Evolutionary conservation across 2,888 invertebrate genomes (phyloP), one percentile per base, ranked within the genome.

Genomic region (Neoitamus cyanurus): DNA sequence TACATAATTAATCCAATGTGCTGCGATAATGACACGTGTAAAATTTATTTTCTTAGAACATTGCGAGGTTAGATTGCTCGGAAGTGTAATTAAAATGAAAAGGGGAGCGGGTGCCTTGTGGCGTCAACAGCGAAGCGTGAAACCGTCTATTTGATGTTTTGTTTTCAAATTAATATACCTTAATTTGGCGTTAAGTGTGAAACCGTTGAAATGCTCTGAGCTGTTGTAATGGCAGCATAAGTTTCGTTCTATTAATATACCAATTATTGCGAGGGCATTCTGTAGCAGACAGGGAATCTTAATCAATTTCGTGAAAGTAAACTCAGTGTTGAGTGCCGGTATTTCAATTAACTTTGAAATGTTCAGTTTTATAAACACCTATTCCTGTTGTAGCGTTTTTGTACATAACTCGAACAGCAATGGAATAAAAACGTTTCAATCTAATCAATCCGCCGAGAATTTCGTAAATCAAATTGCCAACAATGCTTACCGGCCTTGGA

Each of bases 1-100:
- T n/a, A n/a, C n/a, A n/a, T 73, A 36, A 73, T 73, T 73, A 73
- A 36, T 34, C 36, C 73, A 73, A 37, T 73, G 15, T 36, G 34
- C 3, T 36, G 20, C 36, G 36, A 73, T 36, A 73, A 73, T 37
- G 37, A 73, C 11, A 73, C 9, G 20, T 73, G 34, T 73, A 36
- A 73, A 73, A 73, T 73, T 73, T 73, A 31, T 36, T 73, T n/a
- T 20, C 70, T 70, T 20, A 7, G 20, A 36, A 28, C 4, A 28
- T 69, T 69, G 15, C 30, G 69, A 73, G 20, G 11, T 73, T 15
- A 20, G 73, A 73, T 36, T 73, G 20, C 34, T 15, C 36, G 11
- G 3, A 36, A n/a, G 31, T 36, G 36, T 73, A 73, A 73, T 73
- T 73, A 73, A 73, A 73, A 36, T 20, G 11, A 73, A 15, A 11